Conservation (phyloP, 2,113 vertebrate genomes). For the Eidolon helvum region DNA sequence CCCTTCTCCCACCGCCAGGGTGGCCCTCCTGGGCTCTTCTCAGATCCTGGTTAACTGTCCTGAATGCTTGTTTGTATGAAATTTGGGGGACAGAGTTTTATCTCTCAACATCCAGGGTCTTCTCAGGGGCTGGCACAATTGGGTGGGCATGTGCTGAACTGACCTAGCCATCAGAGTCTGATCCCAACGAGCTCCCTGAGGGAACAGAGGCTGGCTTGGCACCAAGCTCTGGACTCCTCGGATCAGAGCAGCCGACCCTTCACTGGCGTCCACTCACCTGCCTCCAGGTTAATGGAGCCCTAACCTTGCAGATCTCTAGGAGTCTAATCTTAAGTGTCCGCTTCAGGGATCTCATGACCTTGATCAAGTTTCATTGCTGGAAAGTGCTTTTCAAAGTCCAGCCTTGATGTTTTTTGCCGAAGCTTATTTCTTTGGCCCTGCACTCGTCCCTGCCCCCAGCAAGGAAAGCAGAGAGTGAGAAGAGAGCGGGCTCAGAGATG, state of each 20-base stretch:
- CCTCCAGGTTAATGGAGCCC: background rate
- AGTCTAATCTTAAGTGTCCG: background rate
- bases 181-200: background rate
- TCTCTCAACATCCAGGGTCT: background rate
- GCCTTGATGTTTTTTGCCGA: background rate
- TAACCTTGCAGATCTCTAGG: background rate
- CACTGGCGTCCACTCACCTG: background rate
- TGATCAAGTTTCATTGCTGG: background rate
- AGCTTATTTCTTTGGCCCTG: background rate
- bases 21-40: background rate
- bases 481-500: fast-evolving
- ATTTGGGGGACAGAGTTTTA: background rate
- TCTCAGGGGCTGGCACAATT: background rate
- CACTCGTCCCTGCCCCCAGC: background rate
- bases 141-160: background rate
- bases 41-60: fast-evolving
- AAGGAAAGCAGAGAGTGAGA: background rate
- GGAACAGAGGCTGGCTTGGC: background rate
- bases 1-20: no score
- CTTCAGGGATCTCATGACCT: background rate
- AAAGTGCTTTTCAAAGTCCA: background rate
- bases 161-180: background rate
- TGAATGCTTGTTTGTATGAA: background rate
- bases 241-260: background rate
- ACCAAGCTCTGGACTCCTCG: background rate